Evolutionary conservation across 2,797 vertebrate genomes (phyloP), one percentile per base, ranked within the genome.

Genomic region (Pangasius larnaudii): DNA sequence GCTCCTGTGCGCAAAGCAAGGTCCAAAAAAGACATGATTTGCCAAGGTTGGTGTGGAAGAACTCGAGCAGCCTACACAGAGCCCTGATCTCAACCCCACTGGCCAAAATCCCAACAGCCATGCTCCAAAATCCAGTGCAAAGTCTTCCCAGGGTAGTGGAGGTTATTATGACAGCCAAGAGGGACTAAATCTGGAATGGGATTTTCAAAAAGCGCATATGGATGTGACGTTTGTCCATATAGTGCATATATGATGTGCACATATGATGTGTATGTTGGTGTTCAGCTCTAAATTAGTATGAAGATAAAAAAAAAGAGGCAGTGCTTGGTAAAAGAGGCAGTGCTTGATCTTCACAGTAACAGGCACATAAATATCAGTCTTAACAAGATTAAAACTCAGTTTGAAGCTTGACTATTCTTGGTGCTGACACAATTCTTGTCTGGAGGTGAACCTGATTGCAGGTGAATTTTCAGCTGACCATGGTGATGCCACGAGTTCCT

Each of bases 331-430:
- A 16, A 56, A 87, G 61, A 85, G 27, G 63, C 61, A 74, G 24
- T 6, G n/a, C 42, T 77, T 59, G 56, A 71, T 87, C 51, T 67
- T 78, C 6, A 89, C 2, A 10, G 11, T 69, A 84, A 61, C 74
- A n/a, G 13, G n/a, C 51, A 27, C 24, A 78, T 78, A 67, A 86
- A 86, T 39, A 79, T 86, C 30, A 14, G 56, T 74, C 36, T 83
- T 71, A 82, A 82, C 65, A 61, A 85, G 67, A 67, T 75, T 24
- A 36, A 87, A 86, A 80, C 36, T 61, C 33, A 27, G 65, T 72
- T 27, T 85, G 39, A 69, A 42, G 65, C 65, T 42, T 79, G 58
- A 74, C 80, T 86, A 84, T 87, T 84, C 81, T 56, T 77, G 58
- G 78, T 59, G 63, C 33, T 0, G 30, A 69, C 77, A 56, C 86